Base-by-base conservation (phyloP, 2,888 invertebrate genomes). In the Clostera curtula region DNA sequence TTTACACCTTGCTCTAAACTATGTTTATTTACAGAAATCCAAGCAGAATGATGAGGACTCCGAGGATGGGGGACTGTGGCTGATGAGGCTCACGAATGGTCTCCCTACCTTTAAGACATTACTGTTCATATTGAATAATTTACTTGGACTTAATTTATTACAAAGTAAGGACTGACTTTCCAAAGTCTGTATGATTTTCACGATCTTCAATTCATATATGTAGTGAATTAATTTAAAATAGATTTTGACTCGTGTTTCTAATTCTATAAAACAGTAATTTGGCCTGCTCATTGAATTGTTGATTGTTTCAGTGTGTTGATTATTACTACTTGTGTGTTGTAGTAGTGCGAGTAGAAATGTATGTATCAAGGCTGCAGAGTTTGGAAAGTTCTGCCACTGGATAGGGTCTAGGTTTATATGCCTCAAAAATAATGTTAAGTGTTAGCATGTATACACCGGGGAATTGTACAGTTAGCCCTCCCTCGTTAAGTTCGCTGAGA, bases 401-500 rank as follows among this genome's bases (percentile, higher is more conserved):
- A 73, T 77, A 74, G 70, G 72, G 69, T 74, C 72, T 77, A 72
- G 71, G 62, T 72, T 69, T 71, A 74, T 75, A 70, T 73, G 77
- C 77, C 80, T 71, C 68, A 61, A 74, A 69, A 74, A 23, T 79
- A 80, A 79, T 77, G 69, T 80, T 82, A 83, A 82, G 82, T 82
- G 82, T 83, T 82, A 83, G 82, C 75, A 70, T 74, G 77, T 82
- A 80, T 82, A 65, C 76, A 79, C 69, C 52, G 59, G 82, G 80
- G 82, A 82, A 80, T 82, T 83, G 83, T 83, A 83, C 83, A 83
- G 82, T 80, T 83, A 83, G 82, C 76, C 79, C 80, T 79, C 82
- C 82, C 82, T 80, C 63, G 76, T 80, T 82, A 80, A 80, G 80
- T 79, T 83, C 76, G 74, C 80, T 75, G 77, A 79, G 77, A 80